Evolutionary conservation across 53 echinoderm and acorn worm genomes (phyloP), one percentile per base, ranked within the genome.

Genomic region (Patiria pectinifera): DNA sequence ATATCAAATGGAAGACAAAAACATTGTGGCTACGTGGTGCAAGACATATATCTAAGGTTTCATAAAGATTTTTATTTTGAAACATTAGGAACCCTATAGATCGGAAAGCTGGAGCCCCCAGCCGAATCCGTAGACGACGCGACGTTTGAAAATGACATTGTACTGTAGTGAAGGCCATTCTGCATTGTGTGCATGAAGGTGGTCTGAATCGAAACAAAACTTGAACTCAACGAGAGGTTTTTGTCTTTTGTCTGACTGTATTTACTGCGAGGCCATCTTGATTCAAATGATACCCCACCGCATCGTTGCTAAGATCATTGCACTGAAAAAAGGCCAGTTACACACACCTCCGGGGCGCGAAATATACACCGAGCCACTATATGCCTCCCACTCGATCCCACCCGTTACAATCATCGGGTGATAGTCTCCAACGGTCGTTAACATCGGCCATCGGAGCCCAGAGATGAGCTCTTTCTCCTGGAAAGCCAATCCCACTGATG

Each of bases 401-500:
- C 70, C 22, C 82, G 49, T 18, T 82, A 21, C 82, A 79, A 43
- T 2, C 23, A 82, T 21, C 49, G 49, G 53, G 15, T 78, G 78
- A 53, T 43, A 13, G 12, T 35, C 21, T n/a, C 10, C 71, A 21
- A 45, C 87, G 59, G 69, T 77, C 87, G 43, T 87, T 87, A 87
- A 77, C 76, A n/a, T 19, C 77, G 76, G 35, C 75, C 76, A 25
- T 13, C 87, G 78, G 59, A 76, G 15, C 87, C 60, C 6, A n/a
- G 77, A 53, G 76, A 35, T 77, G 87, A 78, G 78, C 89, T 77
- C 71, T 66, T 66, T 3, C 66, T 78, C 72, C 71, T 60, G 77
- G 89, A 89, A 89, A 89, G 89, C 59, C 89, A 78, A 89, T 78
- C 89, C 79, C 89, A 11, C 61, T 89, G 89, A 89, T 89, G 77